Evolutionary conservation across 2,797 vertebrate genomes (phyloP), one percentile per base, ranked within the genome.

Genomic region (Clarias pachynema): DNA sequence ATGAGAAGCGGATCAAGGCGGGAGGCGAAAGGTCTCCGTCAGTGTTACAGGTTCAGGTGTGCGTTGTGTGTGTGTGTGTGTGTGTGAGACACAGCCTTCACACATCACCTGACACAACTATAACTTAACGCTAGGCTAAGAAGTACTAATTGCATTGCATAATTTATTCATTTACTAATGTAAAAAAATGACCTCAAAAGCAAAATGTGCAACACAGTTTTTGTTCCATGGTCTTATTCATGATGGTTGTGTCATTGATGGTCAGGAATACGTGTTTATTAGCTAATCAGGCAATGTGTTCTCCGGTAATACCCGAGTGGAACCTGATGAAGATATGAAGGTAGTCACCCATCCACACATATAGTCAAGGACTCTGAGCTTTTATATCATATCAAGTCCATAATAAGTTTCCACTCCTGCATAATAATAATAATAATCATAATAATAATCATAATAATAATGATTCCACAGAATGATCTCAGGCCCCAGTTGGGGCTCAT

Each of bases 61-160:
- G 59, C 9, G 85, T 40, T 37, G 3, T 86, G 85, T 53, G 77
- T 37, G 87, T 79, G 59, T 18, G 85, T 40, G 6, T 86, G 85
- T 53, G 77, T 37, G 87, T 79, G 59, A 4, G 85, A 87, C 73
- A 77, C 22, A n/a, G 22, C 56, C 84, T 77, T n/a, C 16, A 62
- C 56, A 79, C 73, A 82, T 63, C 79, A 73, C 53, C 24, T 81
- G 85, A 85, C 83, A 89, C 59, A 81, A 80, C 49, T 29, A 75
- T 4, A 40, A 56, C 20, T 53, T 24, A 53, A 2, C 2, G 10
- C 57, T 60, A 44, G 29, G 57, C 10, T n/a, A 22, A 6, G 22
- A n/a, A 63, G 20, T 56, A 31, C 29, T 37, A 37, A 37, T 40
- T 20, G 57, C 8, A 20, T 40, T 4, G 16, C 5, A 18, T 37